phyloP scores from a whole-genome alignment of 2,113 vertebrate genomes.

The Hypanus sabinus region DNA sequence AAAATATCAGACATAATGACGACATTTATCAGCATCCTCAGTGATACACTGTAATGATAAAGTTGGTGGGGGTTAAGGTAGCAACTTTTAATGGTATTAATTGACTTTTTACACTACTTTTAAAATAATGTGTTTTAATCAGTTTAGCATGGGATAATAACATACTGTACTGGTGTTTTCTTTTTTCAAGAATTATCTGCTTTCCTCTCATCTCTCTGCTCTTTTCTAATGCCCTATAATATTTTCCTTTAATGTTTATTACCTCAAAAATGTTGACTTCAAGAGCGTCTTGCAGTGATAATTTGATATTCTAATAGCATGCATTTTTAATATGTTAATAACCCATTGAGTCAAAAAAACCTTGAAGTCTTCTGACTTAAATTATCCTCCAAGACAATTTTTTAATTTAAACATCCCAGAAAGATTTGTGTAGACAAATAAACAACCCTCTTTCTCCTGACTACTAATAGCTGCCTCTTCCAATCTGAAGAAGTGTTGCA shows the following conservation, averaged over 20 bases:
- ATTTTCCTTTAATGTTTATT: slow-evolving; percentile 3
- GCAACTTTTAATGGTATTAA: neutral
- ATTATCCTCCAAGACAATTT: neutral
- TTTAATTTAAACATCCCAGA: neutral
- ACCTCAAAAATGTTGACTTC: neutral
- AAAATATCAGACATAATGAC: neutral
- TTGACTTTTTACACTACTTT: neutral
- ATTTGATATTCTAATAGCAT: neutral
- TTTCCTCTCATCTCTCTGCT: neutral
- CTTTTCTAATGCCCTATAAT: neutral
- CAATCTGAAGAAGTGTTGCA: neutral
- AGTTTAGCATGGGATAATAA: neutral
- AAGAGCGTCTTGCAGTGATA: neutral
- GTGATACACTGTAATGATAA: neutral
- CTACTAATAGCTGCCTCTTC: neutral
- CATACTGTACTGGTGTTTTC: neutral
- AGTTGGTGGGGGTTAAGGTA: neutral
- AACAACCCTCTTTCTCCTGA: neutral
- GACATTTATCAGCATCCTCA: neutral
- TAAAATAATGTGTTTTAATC: neutral
- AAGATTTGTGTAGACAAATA: slow-evolving; percentile 8
- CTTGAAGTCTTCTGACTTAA: neutral
- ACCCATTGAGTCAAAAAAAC: neutral
- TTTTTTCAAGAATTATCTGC: neutral
- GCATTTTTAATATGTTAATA: neutral